A percentile compares a stretch with the other conserved stretches of the same genome.
Evolutionary conservation across 2,888 invertebrate species (phyloP).

Genomic region (Heteromyza rotundicornis): DNA sequence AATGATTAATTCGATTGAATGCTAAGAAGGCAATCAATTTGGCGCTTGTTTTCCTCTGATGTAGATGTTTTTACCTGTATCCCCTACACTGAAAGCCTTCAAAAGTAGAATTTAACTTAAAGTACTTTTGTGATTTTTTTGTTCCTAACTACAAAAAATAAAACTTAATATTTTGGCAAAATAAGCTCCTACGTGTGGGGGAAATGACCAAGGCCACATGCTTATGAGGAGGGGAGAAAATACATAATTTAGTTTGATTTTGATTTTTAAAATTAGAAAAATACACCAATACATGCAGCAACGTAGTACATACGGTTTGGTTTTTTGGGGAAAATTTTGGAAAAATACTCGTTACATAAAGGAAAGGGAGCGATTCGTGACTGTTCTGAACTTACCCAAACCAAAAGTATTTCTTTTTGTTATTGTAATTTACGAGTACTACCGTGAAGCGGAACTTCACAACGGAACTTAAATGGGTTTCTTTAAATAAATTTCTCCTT

Average conservation of each 20-base stretch:
- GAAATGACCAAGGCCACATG: neutral
- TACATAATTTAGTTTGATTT: neutral
- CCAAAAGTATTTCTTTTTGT: too few species aligned
- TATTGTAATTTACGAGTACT: too few species aligned
- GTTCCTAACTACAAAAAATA: too few species aligned
- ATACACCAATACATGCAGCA: neutral
- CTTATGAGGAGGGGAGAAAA: neutral
- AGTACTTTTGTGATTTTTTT: neutral
- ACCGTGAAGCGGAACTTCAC: neutral
- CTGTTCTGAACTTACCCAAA: too few species aligned
- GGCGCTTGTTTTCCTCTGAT: neutral
- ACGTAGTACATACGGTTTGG: neutral
- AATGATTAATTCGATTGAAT: too few species aligned
- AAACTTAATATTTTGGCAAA: neutral
- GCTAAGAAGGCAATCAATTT: too few species aligned
- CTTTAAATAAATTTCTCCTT: too few species aligned
- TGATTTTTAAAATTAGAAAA: slow-evolving; percentile 6
- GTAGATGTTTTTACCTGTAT: neutral
- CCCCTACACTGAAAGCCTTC: neutral
- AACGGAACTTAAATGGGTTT: neutral
- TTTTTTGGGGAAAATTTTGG: neutral
- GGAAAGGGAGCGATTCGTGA: too few species aligned
- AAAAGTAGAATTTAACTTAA: neutral
- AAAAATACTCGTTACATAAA: neutral
- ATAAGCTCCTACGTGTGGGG: neutral